Percentiles rank a stretch among this genome's conserved stretches.
Evolutionary conservation across 2,888 invertebrate species (phyloP).

Genomic region (Cryptophagus acutangulus): DNA sequence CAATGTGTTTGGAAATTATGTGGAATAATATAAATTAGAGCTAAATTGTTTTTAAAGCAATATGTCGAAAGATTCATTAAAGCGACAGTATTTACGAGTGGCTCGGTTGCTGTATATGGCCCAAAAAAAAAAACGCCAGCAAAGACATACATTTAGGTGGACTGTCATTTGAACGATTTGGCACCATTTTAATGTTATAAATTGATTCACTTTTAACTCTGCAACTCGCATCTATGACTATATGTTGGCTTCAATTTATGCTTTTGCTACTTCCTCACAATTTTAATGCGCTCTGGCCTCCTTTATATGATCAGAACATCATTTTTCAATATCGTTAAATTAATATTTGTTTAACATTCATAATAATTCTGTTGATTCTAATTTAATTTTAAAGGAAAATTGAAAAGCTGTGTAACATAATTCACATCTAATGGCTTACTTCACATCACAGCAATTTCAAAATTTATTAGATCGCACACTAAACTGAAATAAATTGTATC

Average conservation of each 20-base stretch:
- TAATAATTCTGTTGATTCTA: no score
- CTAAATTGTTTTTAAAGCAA: background rate
- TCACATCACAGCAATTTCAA: constrained; percentile 23
- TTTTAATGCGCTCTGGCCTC: no score
- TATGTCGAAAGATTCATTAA: constrained; percentile 3
- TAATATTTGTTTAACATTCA: no score
- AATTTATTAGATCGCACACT: constrained; percentile 23
- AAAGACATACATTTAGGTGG: constrained; percentile 6
- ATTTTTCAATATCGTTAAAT: no score
- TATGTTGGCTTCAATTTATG: no score
- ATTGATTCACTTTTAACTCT: constrained; percentile 31
- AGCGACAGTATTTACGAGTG: constrained; percentile 2
- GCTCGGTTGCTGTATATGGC: no score
- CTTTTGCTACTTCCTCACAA: no score
- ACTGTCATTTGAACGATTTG: constrained; percentile 30
- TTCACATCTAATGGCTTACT: constrained; percentile 28
- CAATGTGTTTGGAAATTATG: no score
- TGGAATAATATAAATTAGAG: constrained; percentile 2
- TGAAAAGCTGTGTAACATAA: constrained; percentile 22
- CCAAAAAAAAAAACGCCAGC: background rate
- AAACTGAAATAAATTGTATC: no score
- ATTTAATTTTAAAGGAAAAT: no score
- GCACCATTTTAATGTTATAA: constrained; percentile 31
- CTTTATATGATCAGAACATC: no score
- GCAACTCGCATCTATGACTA: constrained; percentile 24